These are phyloP conservation scores for Gambelia wislizenii DNA, from an alignment of 2,797 vertebrate genomes.

Conservation along the genomic window DNA sequence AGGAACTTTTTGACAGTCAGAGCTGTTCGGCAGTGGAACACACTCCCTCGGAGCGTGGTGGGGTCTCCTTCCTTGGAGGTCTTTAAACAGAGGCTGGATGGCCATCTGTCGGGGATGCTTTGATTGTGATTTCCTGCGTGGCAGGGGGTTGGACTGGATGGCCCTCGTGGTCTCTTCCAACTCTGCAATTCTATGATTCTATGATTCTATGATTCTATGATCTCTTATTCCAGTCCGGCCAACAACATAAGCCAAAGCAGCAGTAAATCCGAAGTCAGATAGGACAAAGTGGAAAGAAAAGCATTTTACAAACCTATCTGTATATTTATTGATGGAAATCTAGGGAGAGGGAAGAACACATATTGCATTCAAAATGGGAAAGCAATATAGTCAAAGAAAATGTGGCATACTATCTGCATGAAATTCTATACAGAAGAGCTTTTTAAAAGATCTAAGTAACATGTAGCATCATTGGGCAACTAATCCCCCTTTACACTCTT, in stretches of 20 bases:
- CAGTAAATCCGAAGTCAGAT: background rate
- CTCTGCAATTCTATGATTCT: too few relatives aligned
- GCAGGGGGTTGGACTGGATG: too few relatives aligned
- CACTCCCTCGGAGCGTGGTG: too few relatives aligned
- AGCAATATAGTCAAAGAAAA: conserved; percentile 11
- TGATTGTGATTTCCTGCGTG: too few relatives aligned
- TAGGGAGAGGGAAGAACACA: background rate
- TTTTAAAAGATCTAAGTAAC: conserved; percentile 3
- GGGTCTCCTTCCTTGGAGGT: too few relatives aligned
- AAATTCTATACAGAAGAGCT: conserved; percentile 12
- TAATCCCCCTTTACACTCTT: background rate
- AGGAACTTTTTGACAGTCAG: too few relatives aligned
- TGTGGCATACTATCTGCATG: conserved; percentile 3
- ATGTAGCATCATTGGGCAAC: background rate
- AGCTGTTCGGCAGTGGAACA: too few relatives aligned
- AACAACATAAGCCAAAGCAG: background rate
- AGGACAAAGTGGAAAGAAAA: background rate
- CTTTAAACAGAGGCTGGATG: too few relatives aligned
- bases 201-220: too few relatives aligned
- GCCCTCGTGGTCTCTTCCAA: too few relatives aligned
- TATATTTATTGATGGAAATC: background rate
- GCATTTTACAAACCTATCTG: background rate
- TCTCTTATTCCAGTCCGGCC: background rate
- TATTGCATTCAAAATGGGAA: background rate
- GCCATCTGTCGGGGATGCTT: too few relatives aligned